These are phyloP conservation scores for Arge pagana DNA, from an alignment of 2,888 invertebrate species.

Conservation along the genomic window DNA sequence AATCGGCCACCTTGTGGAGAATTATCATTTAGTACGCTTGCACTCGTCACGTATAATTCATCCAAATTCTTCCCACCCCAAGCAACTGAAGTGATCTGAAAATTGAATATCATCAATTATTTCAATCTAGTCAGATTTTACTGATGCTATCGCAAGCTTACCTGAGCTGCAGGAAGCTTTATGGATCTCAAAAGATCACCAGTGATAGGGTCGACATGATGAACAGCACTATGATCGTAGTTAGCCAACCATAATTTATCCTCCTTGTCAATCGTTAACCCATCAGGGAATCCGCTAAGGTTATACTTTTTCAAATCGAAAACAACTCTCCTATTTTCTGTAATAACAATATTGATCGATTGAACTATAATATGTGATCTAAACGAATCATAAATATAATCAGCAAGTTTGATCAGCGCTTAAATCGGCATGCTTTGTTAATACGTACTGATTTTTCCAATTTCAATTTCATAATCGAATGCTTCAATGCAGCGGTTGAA, in stretches of 20 bases:
- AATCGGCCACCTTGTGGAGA: constrained; percentile 8
- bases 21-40: constrained; percentile 1
- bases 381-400: too few relatives aligned
- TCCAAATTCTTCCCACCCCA: constrained; percentile 16
- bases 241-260: constrained; percentile 17
- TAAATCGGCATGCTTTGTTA: too few relatives aligned
- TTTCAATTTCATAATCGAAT: constrained; percentile 13
- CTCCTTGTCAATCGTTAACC: constrained; percentile 13
- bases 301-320: constrained; percentile 10
- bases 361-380: too few relatives aligned
- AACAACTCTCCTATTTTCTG: constrained; percentile 6
- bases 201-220: constrained; percentile 5
- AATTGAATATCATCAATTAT: not conserved
- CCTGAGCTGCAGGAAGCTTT: constrained; percentile 9
- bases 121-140: too few relatives aligned
- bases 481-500: constrained; percentile 8
- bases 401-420: too few relatives aligned
- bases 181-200: constrained; percentile 9
- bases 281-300: constrained; percentile 3
- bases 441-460: constrained; percentile 2
- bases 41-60: constrained; percentile 13
- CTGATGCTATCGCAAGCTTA: not conserved
- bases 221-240: constrained; percentile 9
- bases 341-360: constrained; percentile 1
- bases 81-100: constrained; percentile 10